A percentile compares a stretch with the other conserved stretches of the same genome.
Evolutionary conservation across 2,797 vertebrate species (phyloP).

Genomic region (Gila robusta): DNA sequence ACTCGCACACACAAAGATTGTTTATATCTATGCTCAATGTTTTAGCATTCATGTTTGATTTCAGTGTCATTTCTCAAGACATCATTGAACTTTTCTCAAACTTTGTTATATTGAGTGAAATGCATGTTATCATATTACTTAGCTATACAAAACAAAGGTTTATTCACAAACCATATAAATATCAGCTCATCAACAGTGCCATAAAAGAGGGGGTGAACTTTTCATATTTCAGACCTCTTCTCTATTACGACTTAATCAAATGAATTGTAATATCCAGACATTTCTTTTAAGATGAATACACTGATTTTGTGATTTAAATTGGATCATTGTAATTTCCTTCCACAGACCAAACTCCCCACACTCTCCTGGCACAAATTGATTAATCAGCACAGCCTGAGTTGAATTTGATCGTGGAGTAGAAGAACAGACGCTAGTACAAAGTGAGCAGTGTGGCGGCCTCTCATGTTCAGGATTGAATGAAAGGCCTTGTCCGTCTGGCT

Average conservation of each 20-base stretch:
- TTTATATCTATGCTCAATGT: not conserved
- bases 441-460: conserved; percentile 32
- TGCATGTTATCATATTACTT: not conserved
- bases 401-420: conserved; percentile 65
- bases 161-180: conserved; percentile 21
- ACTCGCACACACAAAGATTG: not conserved
- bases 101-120: not conserved
- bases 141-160: conserved; percentile 1
- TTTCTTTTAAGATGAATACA: conserved; percentile 58
- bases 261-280: conserved; percentile 45
- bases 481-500: conserved; percentile 32
- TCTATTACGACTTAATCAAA: conserved; percentile 48
- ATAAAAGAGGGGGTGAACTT: not conserved
- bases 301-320: conserved; percentile 64
- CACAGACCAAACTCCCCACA: conserved; percentile 13
- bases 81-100: not conserved
- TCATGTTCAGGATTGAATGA: conserved; percentile 30
- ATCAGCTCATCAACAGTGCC: not conserved
- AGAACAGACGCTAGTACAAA: conserved; percentile 47
- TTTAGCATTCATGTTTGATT: not conserved
- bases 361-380: conserved; percentile 64
- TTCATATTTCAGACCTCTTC: conserved; percentile 17
- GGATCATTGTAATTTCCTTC: conserved; percentile 62
- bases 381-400: conserved; percentile 74
- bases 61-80: not conserved